phyloP scores from a whole-genome alignment of 2,888 invertebrate genomes.

The Hypomecis atomaria region DNA sequence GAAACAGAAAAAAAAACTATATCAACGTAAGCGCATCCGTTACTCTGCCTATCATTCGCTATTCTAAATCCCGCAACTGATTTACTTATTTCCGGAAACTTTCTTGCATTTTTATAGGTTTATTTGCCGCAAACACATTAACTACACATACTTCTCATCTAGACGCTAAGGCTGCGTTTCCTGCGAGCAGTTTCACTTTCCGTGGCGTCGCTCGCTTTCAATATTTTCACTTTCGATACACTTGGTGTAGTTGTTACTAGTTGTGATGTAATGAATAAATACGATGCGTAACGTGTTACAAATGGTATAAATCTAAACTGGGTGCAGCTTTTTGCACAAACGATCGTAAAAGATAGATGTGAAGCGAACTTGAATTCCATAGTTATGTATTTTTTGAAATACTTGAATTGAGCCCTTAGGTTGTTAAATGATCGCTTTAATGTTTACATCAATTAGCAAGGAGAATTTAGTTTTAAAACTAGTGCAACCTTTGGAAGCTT shows the following conservation, averaged over 20 bases:
- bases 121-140: constrained; percentile 26
- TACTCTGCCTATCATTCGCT: no score
- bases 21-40: no score
- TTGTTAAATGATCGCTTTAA: no score
- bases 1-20: no score
- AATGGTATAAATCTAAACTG: constrained; percentile 27
- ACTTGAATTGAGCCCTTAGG: no score
- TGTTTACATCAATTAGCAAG: no score
- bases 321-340: constrained; percentile 1
- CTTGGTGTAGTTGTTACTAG: constrained; percentile 23
- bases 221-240: constrained; percentile 47
- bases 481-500: no score
- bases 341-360: neutral
- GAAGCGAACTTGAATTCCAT: neutral
- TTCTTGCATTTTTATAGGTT: constrained; percentile 13
- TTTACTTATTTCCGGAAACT: constrained; percentile 11
- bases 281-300: constrained; percentile 28
- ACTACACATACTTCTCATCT: constrained; percentile 21
- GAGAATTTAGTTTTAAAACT: no score
- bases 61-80: neutral
- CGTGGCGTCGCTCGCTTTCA: constrained; percentile 39
- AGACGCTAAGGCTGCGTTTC: constrained; percentile 38
- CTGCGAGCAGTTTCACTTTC: constrained; percentile 46
- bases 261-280: constrained; percentile 37
- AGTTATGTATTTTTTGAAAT: neutral